Evolutionary conservation across 2,797 vertebrate genomes (phyloP).

Genomic region (Protosalanx chinensis): DNA sequence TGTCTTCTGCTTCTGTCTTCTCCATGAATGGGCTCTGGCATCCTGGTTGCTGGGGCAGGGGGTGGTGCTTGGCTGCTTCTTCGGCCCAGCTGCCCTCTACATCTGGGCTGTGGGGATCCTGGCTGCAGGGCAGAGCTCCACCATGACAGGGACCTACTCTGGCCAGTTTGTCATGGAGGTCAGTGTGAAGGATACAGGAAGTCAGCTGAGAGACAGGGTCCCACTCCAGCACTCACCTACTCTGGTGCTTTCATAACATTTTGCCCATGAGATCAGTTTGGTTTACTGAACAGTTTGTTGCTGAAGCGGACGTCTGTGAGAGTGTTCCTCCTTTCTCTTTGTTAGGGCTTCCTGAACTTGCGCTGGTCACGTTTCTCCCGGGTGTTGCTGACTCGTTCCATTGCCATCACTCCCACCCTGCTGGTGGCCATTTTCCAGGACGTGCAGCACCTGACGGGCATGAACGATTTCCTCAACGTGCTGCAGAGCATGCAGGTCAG

Average conservation of each 20-base stretch:
- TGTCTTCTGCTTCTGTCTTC: not conserved
- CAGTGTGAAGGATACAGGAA: not conserved
- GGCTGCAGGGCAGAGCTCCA: constrained; percentile 96
- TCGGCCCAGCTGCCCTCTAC: constrained; percentile 89
- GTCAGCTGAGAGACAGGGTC: not conserved
- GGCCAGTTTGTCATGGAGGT: constrained; percentile 99
- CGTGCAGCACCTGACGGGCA: constrained; percentile 85
- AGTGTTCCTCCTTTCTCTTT: not conserved
- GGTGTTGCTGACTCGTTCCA: constrained; percentile 90
- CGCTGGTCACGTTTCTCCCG: constrained; percentile 90
- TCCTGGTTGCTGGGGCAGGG: constrained; percentile 63
- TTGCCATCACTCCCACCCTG: constrained; percentile 88
- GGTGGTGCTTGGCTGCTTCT: constrained; percentile 87
- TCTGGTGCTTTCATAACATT: not conserved
- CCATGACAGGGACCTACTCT: constrained; percentile 96
- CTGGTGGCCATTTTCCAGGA: constrained; percentile 93
- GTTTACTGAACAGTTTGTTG: not conserved
- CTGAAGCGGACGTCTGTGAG: not conserved
- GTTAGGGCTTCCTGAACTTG: constrained; percentile 90
- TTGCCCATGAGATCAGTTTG: not conserved
- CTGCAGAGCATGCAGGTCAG: constrained; percentile 95
- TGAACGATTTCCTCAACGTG: constrained; percentile 97
- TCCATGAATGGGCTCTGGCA: not conserved
- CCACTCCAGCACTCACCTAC: too few species aligned
- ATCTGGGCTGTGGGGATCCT: constrained; percentile 97